Base-by-base conservation (phyloP, 2,888 invertebrate species). In the Dioctria linearis region DNA sequence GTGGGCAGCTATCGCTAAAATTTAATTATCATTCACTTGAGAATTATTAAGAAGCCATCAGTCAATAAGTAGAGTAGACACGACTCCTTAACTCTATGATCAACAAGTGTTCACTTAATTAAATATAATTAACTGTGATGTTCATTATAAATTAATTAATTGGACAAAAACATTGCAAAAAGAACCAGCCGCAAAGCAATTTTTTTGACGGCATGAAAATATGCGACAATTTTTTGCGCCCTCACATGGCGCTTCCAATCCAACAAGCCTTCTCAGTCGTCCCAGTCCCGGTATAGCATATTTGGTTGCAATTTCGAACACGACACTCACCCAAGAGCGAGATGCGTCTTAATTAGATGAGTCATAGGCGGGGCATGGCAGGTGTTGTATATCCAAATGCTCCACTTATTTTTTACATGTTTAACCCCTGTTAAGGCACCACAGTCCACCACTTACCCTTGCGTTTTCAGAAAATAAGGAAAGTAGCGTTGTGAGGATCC, bases 41-140 rank as follows among this genome's bases (percentile, higher is more conserved):
- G 73, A 13, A 42, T 40, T 75, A 75, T 75, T 59, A 75, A 42
- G 59, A 54, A 42, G 11, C 59, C 57, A 57, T 75, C 73, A 43
- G 59, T 63, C 59, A 59, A 59, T 42, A 39, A n/a, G 42, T 39
- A 59, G 57, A 25, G 25, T 6, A 13, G 6, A 63, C 73, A 43
- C 59, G 13, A 25, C 25, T 75, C 59, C 59, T 59, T 75, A 9
- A 39, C 40, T 59, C 66, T 40, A 42, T 39, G 66, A 42, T 66
- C 78, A 78, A 78, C 78, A 78, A 78, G 78, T 78, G 78, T 78
- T 78, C 25, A 51, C 66, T 66, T 66, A 78, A 78, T 78, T 78
- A 78, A 78, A 78, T 78, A 54, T 78, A 78, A 78, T 78, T 78
- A n/a, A 66, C 65, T n/a, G 25, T 25, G 63, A 78, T 9, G 78